Base-by-base conservation (phyloP, 2,797 vertebrate genomes). In the Channallabes apus region DNA sequence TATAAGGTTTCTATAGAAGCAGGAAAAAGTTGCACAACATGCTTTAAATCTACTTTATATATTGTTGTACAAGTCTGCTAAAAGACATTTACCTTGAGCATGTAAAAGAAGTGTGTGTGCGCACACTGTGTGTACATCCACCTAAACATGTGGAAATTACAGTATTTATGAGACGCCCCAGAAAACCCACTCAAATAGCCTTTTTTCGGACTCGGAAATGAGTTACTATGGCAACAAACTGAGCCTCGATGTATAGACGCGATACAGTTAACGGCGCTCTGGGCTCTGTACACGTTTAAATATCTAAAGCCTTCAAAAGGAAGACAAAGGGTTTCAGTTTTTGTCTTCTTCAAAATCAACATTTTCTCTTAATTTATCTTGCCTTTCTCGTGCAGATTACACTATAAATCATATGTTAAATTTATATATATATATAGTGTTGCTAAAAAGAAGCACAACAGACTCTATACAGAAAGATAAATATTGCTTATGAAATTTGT, bases 1-100 rank as follows among this genome's bases (percentile, higher is more conserved):
- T 2, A 38, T 22, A 80, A 64, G 77, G 35, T 65, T 80, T 65
- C 78, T 80, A 80, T 80, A 24, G 77, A 80, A 64, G 61, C 59
- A 46, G 76, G 77, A 12, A 27, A 79, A 79, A 79, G 58, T 78
- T 14, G 1, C 8, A 76, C 71, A 51, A 1, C 51, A n/a, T 46
- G 4, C 22, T 12, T 46, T 15, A 38, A 22, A 41, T 20, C 15
- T 71, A 41, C 1, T 38, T 38, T 38, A 38, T 38, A 22, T 71
- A 41, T 41, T 7, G 11, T 35, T 38, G 2, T 54, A 17, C 46
- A 56, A 22, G 12, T 64, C 22, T n/a, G 58, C 18, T 9, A 11
- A 18, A 3, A 56, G 27, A 58, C 29, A 76, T 29, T 20, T 18
- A 32, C 22, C 18, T 18, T 35, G 73, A 20, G 8, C 51, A 58